Base-by-base conservation (phyloP, 2,113 vertebrate species). In the Sebastes fasciatus region DNA sequence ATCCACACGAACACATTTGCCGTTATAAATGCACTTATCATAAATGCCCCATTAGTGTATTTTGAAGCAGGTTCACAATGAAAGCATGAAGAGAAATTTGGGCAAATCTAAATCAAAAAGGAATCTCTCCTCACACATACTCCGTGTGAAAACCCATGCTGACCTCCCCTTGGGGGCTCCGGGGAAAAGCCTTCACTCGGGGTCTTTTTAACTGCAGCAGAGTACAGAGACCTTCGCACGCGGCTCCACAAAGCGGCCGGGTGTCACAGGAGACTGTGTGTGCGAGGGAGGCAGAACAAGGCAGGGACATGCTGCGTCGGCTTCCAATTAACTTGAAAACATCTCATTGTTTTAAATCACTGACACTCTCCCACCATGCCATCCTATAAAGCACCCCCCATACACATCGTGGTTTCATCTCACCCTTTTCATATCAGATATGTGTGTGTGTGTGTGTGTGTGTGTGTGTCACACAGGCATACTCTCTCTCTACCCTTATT, bases 241-340 rank as follows among this genome's bases (percentile, higher is more conserved):
- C 3, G 8, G 84, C 74, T 65, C 67, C 67, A 74, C 71, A 82
- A 65, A 82, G 65, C 68, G 51, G 58, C 54, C 62, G 3, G 74
- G 65, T 70, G 84, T 46, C 64, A 72, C 71, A 42, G 71, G 70
- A 63, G 76, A 65, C 80, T n/a, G 65, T n/a, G 65, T n/a, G 81
- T n/a, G 48, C 71, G 74, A 72, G 69, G 51, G 43, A 68, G 80
- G 66, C 58, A 77, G 77, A 82, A 76, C 88, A 52, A 77, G 64
- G 71, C 75, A 73, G 86, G 34, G 13, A 74, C 88, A 76, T 12
- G 77, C 86, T 86, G 86, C 8, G 79, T 76, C n/a, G 68, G 76
- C 70, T 88, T 77, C 86, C 85, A 91, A 90, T 91, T 88, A 89
- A 82, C 57, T 58, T 6, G 9, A 19, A 88, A 87, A 86, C 67